phyloP scores from a whole-genome alignment of 2,888 invertebrate species.

The Arge pagana region DNA sequence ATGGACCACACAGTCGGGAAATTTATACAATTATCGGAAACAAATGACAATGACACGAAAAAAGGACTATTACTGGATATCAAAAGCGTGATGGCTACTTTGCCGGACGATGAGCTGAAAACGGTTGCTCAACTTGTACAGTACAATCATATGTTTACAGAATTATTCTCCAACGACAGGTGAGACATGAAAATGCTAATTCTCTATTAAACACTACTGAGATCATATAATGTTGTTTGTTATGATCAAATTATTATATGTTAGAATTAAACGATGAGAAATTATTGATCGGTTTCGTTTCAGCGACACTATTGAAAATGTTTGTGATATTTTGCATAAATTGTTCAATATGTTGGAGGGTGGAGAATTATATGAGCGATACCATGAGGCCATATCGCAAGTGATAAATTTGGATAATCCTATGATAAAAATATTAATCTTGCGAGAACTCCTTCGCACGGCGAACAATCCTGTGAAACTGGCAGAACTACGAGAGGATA shows the following conservation, averaged over 20 bases:
- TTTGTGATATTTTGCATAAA: slow-evolving; percentile 41
- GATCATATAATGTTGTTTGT: background rate
- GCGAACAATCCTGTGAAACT: slow-evolving; percentile 38
- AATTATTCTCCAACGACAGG: slow-evolving; percentile 49
- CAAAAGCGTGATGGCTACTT: slow-evolving; percentile 41
- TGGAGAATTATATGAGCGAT: slow-evolving; percentile 40
- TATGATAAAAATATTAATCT: slow-evolving; percentile 37
- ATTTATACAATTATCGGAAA: slow-evolving; percentile 37
- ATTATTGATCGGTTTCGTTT: slow-evolving; percentile 8
- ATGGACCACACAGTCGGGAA: too few relatives aligned
- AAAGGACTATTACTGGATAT: slow-evolving; percentile 41
- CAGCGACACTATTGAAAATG: slow-evolving; percentile 40
- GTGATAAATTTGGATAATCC: slow-evolving; percentile 38
- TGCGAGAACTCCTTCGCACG: slow-evolving; percentile 40
- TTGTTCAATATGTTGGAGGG: slow-evolving; percentile 38
- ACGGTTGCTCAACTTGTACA: slow-evolving; percentile 39
- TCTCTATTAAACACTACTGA: slow-evolving; percentile 20
- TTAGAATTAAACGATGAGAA: background rate
- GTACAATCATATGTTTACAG: slow-evolving; percentile 37
- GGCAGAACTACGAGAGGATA: slow-evolving; percentile 59
- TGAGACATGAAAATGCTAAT: slow-evolving; percentile 38
- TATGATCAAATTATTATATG: background rate
- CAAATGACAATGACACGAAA: slow-evolving; percentile 37
- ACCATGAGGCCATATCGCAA: slow-evolving; percentile 39
- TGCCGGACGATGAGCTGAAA: slow-evolving; percentile 37